Base-by-base conservation (phyloP, 1,140 invertebrate genomes). In the Cherax destructor region DNA sequence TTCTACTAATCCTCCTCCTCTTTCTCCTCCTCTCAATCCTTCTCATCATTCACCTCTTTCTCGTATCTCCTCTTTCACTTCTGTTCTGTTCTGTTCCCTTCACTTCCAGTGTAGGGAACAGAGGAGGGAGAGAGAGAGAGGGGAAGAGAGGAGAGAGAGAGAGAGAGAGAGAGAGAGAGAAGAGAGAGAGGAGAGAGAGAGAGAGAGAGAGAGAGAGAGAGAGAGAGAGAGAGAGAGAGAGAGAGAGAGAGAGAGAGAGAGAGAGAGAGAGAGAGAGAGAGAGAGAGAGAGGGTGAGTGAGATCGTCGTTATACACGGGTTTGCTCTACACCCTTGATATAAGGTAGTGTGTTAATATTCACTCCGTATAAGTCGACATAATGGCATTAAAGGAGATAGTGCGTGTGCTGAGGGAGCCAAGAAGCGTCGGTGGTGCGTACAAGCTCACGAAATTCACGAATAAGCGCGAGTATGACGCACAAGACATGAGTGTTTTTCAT, bases 231-330 rank as follows among this genome's bases (percentile, higher is more conserved):
- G 50, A 24, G 56, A 13, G 81, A 24, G 49, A 9, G 5, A 56
- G 24, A 11, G 81, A 24, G 81, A 47, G 9, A 13, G 7, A n/a
- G 50, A 6, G 81, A 11, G 61, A 72, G 83, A 72, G 83, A 47
- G 56, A 13, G 61, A 47, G 30, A n/a, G 61, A 72, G 5, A 13
- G 1, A n/a, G 11, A 30, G 5, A 30, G 83, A 30, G 59, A 47
- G 59, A n/a, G 56, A n/a, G 61, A 47, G 83, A n/a, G 30, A n/a
- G 56, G 4, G 83, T n/a, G 61, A 72, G 83, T n/a, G 61, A 72
- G 61, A 9, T n/a, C 61, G 13, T 21, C 18, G 5, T 21, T 18
- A 5, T 65, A 65, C 61, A 65, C 18, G 61, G 18, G 61, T 65
- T 65, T 65, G 61, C 61, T 65, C 61, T 65, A 16, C 5, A 4